Evolutionary conservation across 2,797 vertebrate species (phyloP).

Genomic region (Tokudaia muenninki): DNA sequence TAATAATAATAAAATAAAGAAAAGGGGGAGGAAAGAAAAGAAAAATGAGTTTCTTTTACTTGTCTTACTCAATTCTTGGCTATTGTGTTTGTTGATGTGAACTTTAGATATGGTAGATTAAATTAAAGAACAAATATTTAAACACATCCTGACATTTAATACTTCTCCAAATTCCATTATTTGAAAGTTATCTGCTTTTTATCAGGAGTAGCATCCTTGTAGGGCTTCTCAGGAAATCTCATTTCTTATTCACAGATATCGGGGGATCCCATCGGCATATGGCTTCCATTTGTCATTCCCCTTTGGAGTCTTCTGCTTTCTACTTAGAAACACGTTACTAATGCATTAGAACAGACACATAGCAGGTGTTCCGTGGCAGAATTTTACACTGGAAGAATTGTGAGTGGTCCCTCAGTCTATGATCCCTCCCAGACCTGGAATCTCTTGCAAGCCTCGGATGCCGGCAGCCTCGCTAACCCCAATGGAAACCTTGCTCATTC

Average conservation of each 20-base stretch:
- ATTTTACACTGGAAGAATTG: background rate
- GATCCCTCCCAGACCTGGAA: background rate
- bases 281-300: conserved; percentile 61
- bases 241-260: conserved; percentile 37
- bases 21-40: no score
- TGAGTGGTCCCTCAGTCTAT: background rate
- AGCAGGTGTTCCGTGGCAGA: background rate
- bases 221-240: conserved; percentile 53
- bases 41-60: background rate
- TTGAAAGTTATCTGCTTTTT: conserved; percentile 54
- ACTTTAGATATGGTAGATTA: conserved; percentile 1
- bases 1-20: no score
- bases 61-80: conserved; percentile 19
- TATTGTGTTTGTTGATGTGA: conserved; percentile 44
- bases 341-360: conserved; percentile 10
- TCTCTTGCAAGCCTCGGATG: background rate
- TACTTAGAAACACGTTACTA: background rate
- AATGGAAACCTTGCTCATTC: background rate
- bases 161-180: conserved; percentile 30
- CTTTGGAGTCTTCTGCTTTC: background rate
- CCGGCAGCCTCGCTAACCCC: background rate
- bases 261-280: conserved; percentile 35
- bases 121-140: conserved; percentile 69
- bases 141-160: conserved; percentile 52
- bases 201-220: background rate